Evolutionary conservation across 35 echinoderm and acorn worm genomes (phyloP), one percentile per base, ranked within the genome.

Genomic region (Apostichopus californicus): DNA sequence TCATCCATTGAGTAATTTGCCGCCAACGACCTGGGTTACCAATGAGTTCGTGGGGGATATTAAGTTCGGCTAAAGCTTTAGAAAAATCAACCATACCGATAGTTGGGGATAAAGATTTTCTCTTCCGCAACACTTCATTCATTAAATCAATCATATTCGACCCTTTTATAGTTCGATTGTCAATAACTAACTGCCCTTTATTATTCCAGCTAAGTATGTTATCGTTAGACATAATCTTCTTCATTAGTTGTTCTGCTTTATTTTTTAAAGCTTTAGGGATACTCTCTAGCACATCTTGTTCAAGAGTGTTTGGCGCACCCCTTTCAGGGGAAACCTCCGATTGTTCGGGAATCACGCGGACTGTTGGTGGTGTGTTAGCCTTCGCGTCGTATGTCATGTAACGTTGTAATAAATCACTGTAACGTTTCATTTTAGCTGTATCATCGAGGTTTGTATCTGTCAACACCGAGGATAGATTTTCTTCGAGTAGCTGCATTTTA

Each of bases 371-470:
- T 75, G 2, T 18, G 6, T 13, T 61, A 18, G 17, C 14, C 71
- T 75, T 75, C 1, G n/a, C 71, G 14, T 75, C 17, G 4, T 75
- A 75, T 7, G 13, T 75, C 71, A 75, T 20, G 71, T 20, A 20
- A 20, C 71, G 5, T 75, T 20, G 71, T 75, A 75, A 22, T 75
- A 75, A 18, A 75, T 75, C 11, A 18, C 17, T 20, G 28, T 88
- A 88, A 0, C 89, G 73, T 20, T 78, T 90, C 73, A 90, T 90
- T 90, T 90, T 90, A 72, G 26, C 78, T 5, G 89, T 20, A 56
- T 90, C 89, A 17, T 90, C 89, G 13, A 90, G 12, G 3, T 54
- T n/a, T 9, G 28, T 9, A 56, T 77, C 68, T 46, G 26, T 28
- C 26, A 28, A 28, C 26, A 28, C 26, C 54, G 10, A 23, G 0